These are phyloP conservation scores for Amaurobius ferox DNA, from an alignment of 2,888 invertebrate genomes.

Conservation along the genomic window DNA sequence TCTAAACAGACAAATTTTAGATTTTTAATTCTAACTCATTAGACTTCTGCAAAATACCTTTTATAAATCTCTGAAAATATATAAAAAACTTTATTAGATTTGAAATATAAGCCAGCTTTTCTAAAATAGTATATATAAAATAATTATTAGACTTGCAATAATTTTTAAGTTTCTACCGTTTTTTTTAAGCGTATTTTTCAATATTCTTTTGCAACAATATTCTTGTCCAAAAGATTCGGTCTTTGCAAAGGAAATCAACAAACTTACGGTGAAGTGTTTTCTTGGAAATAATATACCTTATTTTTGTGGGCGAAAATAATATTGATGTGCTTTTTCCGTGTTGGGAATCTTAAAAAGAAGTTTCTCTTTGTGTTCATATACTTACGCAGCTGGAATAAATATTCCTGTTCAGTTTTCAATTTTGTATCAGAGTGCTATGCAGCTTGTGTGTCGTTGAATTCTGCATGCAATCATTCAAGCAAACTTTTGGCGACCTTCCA, in stretches of 20 bases:
- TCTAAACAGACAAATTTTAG: too few relatives aligned
- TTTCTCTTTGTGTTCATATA: neutral
- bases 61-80: too few relatives aligned
- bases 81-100: too few relatives aligned
- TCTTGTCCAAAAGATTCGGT: too few relatives aligned
- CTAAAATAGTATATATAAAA: too few relatives aligned
- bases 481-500: slow-evolving; percentile 1
- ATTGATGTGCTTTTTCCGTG: neutral
- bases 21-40: too few relatives aligned
- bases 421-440: neutral
- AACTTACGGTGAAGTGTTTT: neutral
- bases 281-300: neutral
- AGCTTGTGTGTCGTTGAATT: neutral
- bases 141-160: too few relatives aligned
- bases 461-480: slow-evolving; percentile 8
- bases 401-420: neutral
- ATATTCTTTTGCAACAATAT: too few relatives aligned
- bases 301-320: neutral
- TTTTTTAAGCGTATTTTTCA: too few relatives aligned
- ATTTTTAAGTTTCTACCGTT: too few relatives aligned
- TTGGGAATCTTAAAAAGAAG: neutral
- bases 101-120: too few relatives aligned
- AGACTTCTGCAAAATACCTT: too few relatives aligned
- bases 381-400: neutral
- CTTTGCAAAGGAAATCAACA: neutral